Evolutionary conservation across 1,140 invertebrate genomes (phyloP).

Genomic region (Dendrolimus kikuchii): DNA sequence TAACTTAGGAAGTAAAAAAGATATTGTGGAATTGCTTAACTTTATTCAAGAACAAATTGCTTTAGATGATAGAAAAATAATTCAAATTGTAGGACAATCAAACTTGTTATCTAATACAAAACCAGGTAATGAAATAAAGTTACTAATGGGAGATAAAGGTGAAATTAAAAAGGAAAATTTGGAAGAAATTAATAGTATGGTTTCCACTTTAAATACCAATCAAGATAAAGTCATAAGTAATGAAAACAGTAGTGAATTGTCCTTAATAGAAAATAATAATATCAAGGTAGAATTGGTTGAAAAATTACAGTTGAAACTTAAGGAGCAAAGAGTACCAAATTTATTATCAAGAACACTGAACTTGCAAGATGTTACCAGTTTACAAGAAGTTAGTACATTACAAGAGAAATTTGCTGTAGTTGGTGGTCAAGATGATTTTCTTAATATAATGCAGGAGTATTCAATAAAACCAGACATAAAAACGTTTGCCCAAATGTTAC

Average conservation of each 20-base stretch:
- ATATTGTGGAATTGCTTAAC: conserved; percentile 68
- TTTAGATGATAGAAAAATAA: conserved; percentile 8
- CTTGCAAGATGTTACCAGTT: conserved; percentile 72
- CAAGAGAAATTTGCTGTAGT: conserved; percentile 84
- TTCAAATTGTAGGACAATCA: background rate
- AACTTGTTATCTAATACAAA: conserved; percentile 5
- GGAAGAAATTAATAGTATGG: too few species aligned
- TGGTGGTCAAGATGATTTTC: conserved; percentile 83
- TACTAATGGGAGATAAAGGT: background rate
- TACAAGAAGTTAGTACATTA: conserved; percentile 72
- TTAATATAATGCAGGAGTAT: conserved; percentile 80
- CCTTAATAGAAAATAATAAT: conserved; percentile 12
- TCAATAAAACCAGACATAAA: conserved; percentile 82
- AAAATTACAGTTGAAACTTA: conserved; percentile 1
- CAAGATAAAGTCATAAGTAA: too few species aligned
- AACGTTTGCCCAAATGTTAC: conserved; percentile 84
- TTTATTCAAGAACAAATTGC: conserved; percentile 29
- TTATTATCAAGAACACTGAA: conserved; percentile 72
- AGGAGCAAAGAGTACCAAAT: conserved; percentile 68
- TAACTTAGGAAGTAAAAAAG: conserved; percentile 78
- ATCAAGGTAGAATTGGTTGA: conserved; percentile 15
- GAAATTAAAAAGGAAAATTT: background rate
- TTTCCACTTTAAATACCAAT: too few species aligned
- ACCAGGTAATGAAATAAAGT: background rate
- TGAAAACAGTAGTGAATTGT: conserved; percentile 9